Base-by-base conservation (phyloP, 2,797 vertebrate genomes). In the Limosa lapponica region DNA sequence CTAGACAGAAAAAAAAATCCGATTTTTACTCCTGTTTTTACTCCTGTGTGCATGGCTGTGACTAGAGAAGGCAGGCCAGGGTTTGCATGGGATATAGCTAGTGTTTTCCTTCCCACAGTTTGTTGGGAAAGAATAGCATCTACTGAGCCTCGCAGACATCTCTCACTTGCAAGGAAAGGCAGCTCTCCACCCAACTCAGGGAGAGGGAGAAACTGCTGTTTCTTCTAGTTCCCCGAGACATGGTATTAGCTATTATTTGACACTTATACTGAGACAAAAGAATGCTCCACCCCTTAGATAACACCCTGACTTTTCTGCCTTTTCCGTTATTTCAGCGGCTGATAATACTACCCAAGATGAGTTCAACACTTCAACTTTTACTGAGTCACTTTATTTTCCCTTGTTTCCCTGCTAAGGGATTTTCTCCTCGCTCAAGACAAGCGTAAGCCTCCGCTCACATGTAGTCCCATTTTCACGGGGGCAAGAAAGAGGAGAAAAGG, bases 21-120 rank as follows among this genome's bases (percentile, higher is more conserved):
- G 3, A 6, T 17, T 58, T 59, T 79, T 15, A 30, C 16, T 3
- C 2, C 6, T 6, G 0, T 17, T 58, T 59, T 79, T 15, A 30
- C 16, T 3, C 2, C 6, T 6, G 0, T 20, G 3, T 54, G 10
- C 23, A 23, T 6, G 5, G 11, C 8, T 70, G 32, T 24, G 27
- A 67, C 19, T 27, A 37, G 7, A 79, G 25, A n/a, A 83, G 7
- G 10, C 27, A 82, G 11, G 12, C 4, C 25, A 77, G 4, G 2
- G 23, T 54, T 70, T 80, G 30, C 28, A 23, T 7, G 3, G 37
- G 20, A 81, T 27, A 54, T 5, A 58, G 66, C 3, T 23, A 32
- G 12, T 16, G 1, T 36, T 87, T 41, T 83, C 25, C 4, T 58
- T 65, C 22, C 28, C 20, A 14, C 3, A 32, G 5, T 39, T 82